Evolutionary conservation across 2,888 invertebrate genomes (phyloP), one percentile per base, ranked within the genome.

Genomic region (Itoplectis maculator): DNA sequence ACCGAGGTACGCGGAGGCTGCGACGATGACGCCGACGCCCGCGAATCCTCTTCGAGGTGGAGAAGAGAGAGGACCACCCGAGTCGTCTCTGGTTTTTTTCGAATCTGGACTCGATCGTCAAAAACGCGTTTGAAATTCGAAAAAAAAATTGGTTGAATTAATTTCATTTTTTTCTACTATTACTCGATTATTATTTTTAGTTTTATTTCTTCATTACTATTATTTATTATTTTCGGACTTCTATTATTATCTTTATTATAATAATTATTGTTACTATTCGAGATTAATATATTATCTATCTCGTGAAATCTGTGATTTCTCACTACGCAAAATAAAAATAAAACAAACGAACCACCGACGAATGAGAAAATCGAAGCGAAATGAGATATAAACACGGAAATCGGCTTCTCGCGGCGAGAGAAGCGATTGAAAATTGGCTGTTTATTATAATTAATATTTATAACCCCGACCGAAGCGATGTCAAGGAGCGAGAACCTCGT

Each of bases 41-140:
- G 74, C 76, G 75, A 42, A 47, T 72, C 35, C 37, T 77, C 9
- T 45, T 56, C 51, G 35, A 11, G 61, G 68, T 59, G 63, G 56
- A 72, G 76, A 65, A 79, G 65, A 79, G 69, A 47, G 74, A 65
- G 80, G 82, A 92, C 92, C 92, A 92, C 92, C 92, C 86, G 89
- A 89, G 91, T 69, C 23, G 88, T 87, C 85, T 84, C 84, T 88
- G 87, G 88, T 87, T 87, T 90, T 61, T 47, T 35, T 56, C 15
- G 49, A 9, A 20, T 56, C n/a, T 20, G 13, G 20, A 47, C 66
- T 59, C 37, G 40, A n/a, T 70, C 29, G 3, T 29, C 29, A 29
- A 29, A 29, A 29, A 29, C 2, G 23, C 51, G 51, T 54, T 40
- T 37, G 9, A 63, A 73, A 49, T 66, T 40, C 20, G 29, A 4